Percentiles rank a stretch among this genome's conserved stretches.
Evolutionary conservation across 2,113 vertebrate species (phyloP).

Genomic region (Tragelaphus buxtoni): DNA sequence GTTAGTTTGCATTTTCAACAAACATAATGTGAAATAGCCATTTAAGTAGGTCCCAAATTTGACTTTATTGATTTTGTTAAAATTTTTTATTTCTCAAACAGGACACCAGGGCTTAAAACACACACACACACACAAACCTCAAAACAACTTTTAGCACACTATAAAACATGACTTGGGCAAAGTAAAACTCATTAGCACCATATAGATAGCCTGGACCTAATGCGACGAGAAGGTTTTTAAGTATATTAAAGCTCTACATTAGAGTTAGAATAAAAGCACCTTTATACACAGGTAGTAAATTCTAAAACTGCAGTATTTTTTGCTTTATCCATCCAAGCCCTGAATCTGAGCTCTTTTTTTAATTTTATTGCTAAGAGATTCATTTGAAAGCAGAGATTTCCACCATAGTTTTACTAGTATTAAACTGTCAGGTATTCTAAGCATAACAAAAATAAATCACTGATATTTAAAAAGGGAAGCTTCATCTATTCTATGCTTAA

Average conservation of each 20-base stretch:
- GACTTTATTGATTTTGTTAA: constrained; percentile 22
- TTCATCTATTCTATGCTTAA: background rate
- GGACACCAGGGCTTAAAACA: background rate
- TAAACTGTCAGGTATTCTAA: background rate
- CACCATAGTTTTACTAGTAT: background rate
- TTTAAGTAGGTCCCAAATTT: background rate
- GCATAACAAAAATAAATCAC: background rate
- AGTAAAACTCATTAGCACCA: background rate
- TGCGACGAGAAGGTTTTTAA: background rate
- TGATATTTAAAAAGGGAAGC: background rate
- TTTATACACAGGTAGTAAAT: background rate
- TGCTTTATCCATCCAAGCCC: background rate
- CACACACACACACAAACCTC: background rate
- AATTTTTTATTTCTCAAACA: constrained; percentile 34
- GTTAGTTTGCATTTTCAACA: background rate
- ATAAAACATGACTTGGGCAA: background rate
- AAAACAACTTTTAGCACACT: background rate
- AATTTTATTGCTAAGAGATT: background rate
- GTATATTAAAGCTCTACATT: background rate
- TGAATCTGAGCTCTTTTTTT: background rate
- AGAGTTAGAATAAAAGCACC: background rate
- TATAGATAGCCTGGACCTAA: background rate
- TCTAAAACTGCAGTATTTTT: background rate
- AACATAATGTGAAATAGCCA: background rate
- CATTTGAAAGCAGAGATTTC: background rate